phyloP scores from a whole-genome alignment of 1,140 invertebrate species.

The Gryllus bimaculatus region DNA sequence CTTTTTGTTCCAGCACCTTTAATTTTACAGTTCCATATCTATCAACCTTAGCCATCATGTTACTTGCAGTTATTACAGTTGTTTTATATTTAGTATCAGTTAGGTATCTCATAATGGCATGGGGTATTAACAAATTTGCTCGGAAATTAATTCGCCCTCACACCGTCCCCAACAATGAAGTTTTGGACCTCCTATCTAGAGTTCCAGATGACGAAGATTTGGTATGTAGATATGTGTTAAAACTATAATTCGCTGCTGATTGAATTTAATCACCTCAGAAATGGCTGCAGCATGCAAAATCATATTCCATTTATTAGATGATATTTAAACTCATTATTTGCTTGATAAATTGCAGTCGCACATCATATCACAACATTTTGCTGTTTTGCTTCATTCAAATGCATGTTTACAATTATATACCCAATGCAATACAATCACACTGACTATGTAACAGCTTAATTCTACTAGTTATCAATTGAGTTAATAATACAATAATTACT shows the following conservation, averaged over 20 bases:
- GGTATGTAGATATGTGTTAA: constrained; percentile 43
- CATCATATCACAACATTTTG: background rate
- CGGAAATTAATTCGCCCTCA: constrained; percentile 87
- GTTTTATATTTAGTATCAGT: constrained; percentile 87
- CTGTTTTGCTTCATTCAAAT: too few species aligned
- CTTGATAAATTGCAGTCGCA: background rate
- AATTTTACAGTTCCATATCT: constrained; percentile 96
- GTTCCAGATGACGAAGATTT: constrained; percentile 92
- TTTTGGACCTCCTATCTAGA: constrained; percentile 88
- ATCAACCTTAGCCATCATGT: constrained; percentile 80
- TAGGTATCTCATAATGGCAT: constrained; percentile 84
- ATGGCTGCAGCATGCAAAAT: too few species aligned
- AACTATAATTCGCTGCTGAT: background rate
- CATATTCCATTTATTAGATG: background rate
- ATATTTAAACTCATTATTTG: background rate
- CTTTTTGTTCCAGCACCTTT: constrained; percentile 64
- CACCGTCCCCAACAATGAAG: constrained; percentile 93
- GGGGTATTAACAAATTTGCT: constrained; percentile 97
- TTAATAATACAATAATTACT: too few species aligned
- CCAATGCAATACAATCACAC: too few species aligned
- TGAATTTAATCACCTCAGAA: background rate
- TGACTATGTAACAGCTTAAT: too few species aligned
- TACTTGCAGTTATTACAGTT: constrained; percentile 55
- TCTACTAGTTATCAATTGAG: too few species aligned
- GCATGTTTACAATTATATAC: too few species aligned